Evolutionary conservation across 2,888 invertebrate genomes (phyloP), one percentile per base, ranked within the genome.

Genomic region (Chalcis sispes): DNA sequence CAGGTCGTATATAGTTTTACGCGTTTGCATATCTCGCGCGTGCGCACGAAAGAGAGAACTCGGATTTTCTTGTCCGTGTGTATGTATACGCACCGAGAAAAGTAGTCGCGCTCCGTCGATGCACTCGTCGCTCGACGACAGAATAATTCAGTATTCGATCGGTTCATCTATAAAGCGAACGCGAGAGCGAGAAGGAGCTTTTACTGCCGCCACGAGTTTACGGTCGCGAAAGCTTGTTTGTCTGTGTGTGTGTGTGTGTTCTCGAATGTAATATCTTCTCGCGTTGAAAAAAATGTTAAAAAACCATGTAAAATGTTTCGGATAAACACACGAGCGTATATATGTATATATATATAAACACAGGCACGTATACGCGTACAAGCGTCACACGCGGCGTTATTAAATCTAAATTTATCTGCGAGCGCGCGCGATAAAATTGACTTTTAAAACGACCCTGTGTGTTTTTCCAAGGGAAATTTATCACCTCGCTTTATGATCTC

Each of bases 331-430:
- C 54, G 32, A 2, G 29, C 40, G n/a, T n/a, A n/a, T n/a, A n/a
- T n/a, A n/a, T n/a, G n/a, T n/a, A n/a, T n/a, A n/a, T n/a, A n/a
- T n/a, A n/a, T n/a, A n/a, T n/a, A n/a, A n/a, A n/a, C n/a, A n/a
- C n/a, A n/a, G n/a, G n/a, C n/a, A n/a, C n/a, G n/a, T n/a, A n/a
- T n/a, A n/a, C n/a, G n/a, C n/a, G n/a, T n/a, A n/a, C n/a, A n/a
- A n/a, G n/a, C n/a, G n/a, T n/a, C n/a, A n/a, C n/a, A n/a, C 18
- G 25, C 13, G 42, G 2, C 58, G 52, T 66, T 66, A 67, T 67
- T 61, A 61, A 67, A 73, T 67, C 73, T 73, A 73, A 67, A 73
- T 61, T 73, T 73, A 72, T 32, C 56, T 48, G 42, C 20, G 42
- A n/a, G n/a, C n/a, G n/a, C 29, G 27, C 27, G 48, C n/a, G 23